Evolutionary conservation across 2,888 invertebrate genomes (phyloP).

Genomic region (Formica aserva): DNA sequence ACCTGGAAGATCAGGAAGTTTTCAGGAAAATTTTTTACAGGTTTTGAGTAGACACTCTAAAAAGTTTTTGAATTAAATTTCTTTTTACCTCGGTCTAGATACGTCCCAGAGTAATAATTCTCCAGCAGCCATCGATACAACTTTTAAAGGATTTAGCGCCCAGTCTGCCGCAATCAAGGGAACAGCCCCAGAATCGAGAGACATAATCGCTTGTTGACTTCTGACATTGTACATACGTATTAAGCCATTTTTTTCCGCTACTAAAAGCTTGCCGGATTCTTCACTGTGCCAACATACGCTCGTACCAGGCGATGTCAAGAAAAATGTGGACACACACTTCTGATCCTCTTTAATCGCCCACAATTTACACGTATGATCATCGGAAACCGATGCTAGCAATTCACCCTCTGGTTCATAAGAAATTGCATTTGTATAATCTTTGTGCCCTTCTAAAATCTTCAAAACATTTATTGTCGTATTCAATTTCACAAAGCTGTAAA

Average conservation of each 20-base stretch:
- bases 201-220: slow-evolving; percentile 89
- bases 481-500: neutral
- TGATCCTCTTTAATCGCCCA: slow-evolving; percentile 88
- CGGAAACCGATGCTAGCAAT: slow-evolving; percentile 91
- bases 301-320: slow-evolving; percentile 90
- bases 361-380: slow-evolving; percentile 91
- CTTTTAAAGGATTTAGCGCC: slow-evolving; percentile 88
- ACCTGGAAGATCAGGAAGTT: too few species aligned
- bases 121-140: slow-evolving; percentile 89
- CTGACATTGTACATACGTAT: slow-evolving; percentile 91
- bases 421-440: slow-evolving; percentile 90
- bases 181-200: slow-evolving; percentile 88
- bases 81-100: slow-evolving; percentile 88
- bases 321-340: slow-evolving; percentile 88
- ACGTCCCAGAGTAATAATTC: slow-evolving; percentile 91
- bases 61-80: slow-evolving; percentile 4
- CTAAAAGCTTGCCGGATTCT: slow-evolving; percentile 90
- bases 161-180: slow-evolving; percentile 91
- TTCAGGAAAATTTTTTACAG: too few species aligned
- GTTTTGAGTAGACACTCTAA: too few species aligned
- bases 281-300: slow-evolving; percentile 90
- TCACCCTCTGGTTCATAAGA: slow-evolving; percentile 90
- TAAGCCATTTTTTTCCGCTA: slow-evolving; percentile 92
- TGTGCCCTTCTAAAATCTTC: slow-evolving; percentile 89
- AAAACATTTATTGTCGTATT: slow-evolving; percentile 41